These are phyloP conservation scores for Erpetoichthys calabaricus DNA, from an alignment of 2,797 vertebrate genomes.

Conservation along the genomic window DNA sequence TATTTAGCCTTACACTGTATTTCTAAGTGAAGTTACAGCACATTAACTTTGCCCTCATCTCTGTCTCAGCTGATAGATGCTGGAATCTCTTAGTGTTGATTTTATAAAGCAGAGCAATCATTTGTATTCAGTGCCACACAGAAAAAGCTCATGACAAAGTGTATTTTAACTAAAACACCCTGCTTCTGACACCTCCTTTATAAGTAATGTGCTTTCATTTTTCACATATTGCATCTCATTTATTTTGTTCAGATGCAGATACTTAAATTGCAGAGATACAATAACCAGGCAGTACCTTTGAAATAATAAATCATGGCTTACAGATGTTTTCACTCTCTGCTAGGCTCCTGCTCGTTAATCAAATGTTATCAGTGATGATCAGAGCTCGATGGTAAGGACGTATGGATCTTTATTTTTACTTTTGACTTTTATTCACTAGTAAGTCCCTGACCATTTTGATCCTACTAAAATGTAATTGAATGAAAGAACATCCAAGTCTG, in stretches of 20 bases:
- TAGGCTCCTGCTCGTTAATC: conserved; percentile 67
- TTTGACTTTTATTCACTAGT: conserved; percentile 48
- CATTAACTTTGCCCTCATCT: conserved; percentile 54
- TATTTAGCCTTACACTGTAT: conserved; percentile 17
- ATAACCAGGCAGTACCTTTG: conserved; percentile 50
- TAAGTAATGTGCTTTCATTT: conserved; percentile 65
- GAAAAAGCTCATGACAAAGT: conserved; percentile 58
- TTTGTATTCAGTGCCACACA: conserved; percentile 55
- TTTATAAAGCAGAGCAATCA: conserved; percentile 54
- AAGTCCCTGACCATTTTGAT: conserved; percentile 40
- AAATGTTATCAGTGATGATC: conserved; percentile 64
- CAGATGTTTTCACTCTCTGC: conserved; percentile 54
- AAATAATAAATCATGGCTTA: conserved; percentile 74
- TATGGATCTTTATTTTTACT: conserved; percentile 44
- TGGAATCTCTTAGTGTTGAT: conserved; percentile 47
- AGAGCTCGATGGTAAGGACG: conserved; percentile 36
- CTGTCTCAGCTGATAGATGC: conserved; percentile 50
- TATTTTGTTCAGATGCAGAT: conserved; percentile 58
- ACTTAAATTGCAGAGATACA: conserved; percentile 55
- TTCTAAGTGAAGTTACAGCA: conserved; percentile 42
- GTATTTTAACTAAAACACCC: conserved; percentile 51
- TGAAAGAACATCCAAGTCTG: conserved; percentile 20
- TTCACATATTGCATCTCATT: conserved; percentile 72
- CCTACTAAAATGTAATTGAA: conserved; percentile 21
- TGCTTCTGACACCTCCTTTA: conserved; percentile 55